These are phyloP conservation scores for Hypena proboscidalis DNA, from an alignment of 2,888 invertebrate genomes.

Conservation along the genomic window DNA sequence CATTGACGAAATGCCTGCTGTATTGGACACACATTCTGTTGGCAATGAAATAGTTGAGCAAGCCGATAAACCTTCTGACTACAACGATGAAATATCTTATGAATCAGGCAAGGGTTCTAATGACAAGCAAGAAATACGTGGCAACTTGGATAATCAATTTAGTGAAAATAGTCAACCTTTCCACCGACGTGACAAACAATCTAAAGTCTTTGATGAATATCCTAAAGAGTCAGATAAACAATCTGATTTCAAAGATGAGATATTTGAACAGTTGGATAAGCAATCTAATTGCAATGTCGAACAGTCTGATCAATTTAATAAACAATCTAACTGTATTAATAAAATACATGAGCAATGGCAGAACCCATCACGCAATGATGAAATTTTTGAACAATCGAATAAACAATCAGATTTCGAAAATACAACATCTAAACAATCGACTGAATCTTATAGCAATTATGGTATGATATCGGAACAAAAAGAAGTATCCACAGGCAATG, in stretches of 20 bases:
- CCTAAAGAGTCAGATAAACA: neutral
- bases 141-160: neutral
- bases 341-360: neutral
- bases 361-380: conserved; percentile 1
- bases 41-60: neutral
- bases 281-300: neutral
- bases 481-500: too few species aligned
- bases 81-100: neutral
- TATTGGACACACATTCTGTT: neutral
- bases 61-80: neutral
- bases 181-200: neutral
- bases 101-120: neutral
- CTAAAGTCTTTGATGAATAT: neutral
- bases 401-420: neutral
- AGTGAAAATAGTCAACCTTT: neutral
- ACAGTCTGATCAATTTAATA: neutral
- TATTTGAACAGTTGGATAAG: neutral
- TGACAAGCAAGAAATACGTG: neutral
- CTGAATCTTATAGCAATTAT: too few species aligned
- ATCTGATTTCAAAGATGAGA: neutral
- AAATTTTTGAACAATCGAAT: neutral
- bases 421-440: neutral
- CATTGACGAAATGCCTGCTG: neutral
- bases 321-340: neutral
- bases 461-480: too few species aligned